Evolutionary conservation across 2,113 vertebrate genomes (phyloP), one percentile per base, ranked within the genome.

Genomic region (Orycteropus afer): DNA sequence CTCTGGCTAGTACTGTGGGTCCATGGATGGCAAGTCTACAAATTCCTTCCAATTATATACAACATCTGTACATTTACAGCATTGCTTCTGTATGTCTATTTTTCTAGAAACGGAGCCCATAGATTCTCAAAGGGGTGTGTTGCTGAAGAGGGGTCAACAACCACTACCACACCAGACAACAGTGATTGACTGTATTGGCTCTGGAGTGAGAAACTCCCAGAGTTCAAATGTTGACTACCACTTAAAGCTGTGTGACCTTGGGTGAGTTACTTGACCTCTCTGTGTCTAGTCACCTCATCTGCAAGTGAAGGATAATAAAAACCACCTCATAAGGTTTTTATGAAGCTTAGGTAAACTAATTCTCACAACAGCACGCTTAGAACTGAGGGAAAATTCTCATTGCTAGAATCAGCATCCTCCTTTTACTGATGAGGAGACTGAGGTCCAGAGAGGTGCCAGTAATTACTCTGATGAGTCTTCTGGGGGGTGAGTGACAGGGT

Each of bases 361-460:
- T 34, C 45, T 17, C 0, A 3, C 0, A 7, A 3, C 0, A 7
- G 27, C 1, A 11, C 2, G 42, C 49, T 34, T 13, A 0, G 23
- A 51, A 15, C 25, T 1, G 25, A 93, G 69, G 34, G 40, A 14
- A 45, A 53, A 69, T 27, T 59, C 71, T 76, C 42, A 18, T 20
- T 37, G 27, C 40, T 22, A 1, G 47, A 1, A 12, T 55, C 32
- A 7, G 23, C 45, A 32, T 0, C 59, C 86, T 88, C 37, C 17
- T 25, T 34, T n/a, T 29, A 42, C 55, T 3, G 37, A 45, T 0
- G 37, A 84, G 82, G 40, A 81, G 45, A 53, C 89, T 37, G 86
- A 91, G 86, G 61, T 51, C 76, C 95, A 91, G 89, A 81, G 89
- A 91, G 69, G 86, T 7, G 37, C 63, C 42, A 42, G 23, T 32